phyloP scores from a whole-genome alignment of 2,888 invertebrate species.

The Drosophila seclusa region DNA sequence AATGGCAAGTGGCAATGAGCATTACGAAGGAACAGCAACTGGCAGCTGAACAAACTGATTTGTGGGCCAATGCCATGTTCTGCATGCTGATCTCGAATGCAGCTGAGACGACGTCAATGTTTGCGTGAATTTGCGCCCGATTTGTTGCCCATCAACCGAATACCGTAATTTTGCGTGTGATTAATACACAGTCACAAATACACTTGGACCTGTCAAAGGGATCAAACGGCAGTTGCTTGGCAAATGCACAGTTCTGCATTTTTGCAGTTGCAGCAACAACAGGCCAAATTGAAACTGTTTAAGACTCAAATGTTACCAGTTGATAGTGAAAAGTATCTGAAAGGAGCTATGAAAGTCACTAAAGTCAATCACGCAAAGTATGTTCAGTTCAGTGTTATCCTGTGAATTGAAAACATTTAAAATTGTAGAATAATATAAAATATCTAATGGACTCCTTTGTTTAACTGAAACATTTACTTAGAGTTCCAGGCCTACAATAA shows the following conservation, averaged over 20 bases:
- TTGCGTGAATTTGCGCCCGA: conserved; percentile 75
- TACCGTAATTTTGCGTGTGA: conserved; percentile 63
- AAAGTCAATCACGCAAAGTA: not conserved
- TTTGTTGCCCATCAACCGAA: conserved; percentile 74
- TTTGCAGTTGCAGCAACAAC: conserved; percentile 45
- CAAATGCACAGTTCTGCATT: conserved; percentile 27
- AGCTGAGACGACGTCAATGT: conserved; percentile 59
- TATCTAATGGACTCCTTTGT: not conserved
- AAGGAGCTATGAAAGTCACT: not conserved
- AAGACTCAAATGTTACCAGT: conserved; percentile 1
- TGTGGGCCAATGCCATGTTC: conserved; percentile 32
- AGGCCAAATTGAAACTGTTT: conserved; percentile 38
- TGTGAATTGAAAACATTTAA: not conserved
- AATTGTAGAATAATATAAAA: not conserved
- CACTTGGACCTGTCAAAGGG: conserved; percentile 46
- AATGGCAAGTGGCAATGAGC: conserved; percentile 42
- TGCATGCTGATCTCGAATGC: conserved; percentile 47
- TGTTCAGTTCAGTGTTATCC: not conserved
- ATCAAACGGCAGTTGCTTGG: conserved; percentile 35
- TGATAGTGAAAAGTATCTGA: not conserved
- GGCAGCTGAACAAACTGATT: conserved; percentile 43
- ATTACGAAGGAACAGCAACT: conserved; percentile 10
- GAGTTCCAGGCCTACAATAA: not conserved
- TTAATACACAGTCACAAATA: conserved; percentile 62
- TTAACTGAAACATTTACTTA: not conserved